Base-by-base conservation (phyloP, 2,888 invertebrate genomes). In the Leucophora obtusa region DNA sequence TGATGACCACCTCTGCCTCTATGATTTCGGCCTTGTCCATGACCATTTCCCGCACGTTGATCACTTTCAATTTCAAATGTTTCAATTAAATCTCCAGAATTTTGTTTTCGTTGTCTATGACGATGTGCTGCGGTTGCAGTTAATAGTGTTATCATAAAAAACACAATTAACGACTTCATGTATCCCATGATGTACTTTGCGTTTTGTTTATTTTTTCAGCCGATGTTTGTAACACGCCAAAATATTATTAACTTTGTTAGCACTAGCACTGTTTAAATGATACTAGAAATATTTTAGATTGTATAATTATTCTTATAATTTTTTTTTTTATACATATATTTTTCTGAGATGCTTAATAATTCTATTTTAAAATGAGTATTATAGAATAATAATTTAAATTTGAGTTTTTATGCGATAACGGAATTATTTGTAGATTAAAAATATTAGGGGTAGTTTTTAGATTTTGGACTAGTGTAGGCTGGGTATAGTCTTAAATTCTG, bases 231-330 rank as follows among this genome's bases (percentile, higher is more conserved):
- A 35, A 35, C 8, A 38, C 38, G 28, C 14, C 11, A 14, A 14
- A 11, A 38, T 47, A n/a, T 66, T 28, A 15, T 59, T 35, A 17
- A 59, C 65, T 59, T 81, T 58, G 43, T 76, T 75, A n/a, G 72
- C 69, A 24, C 75, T 50, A 60, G 69, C 60, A 53, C 68, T 59
- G 79, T 59, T 60, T 76, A 72, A 79, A 28, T 71, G 66, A 70
- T 56, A 77, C 73, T 77, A 62, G 54, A 60, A 70, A 33, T 15
- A 28, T 53, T 69, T 63, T 11, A 58, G 14, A 43, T 73, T 76
- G 53, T 73, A 35, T 81, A 69, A 81, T 69, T 76, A 73, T 65
- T 81, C 59, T 72, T 76, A 69, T 80, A 38, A 47, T 47, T 35
- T 21, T 56, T 79, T 59, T 79, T 59, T 17, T 69, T n/a, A 35